Evolutionary conservation across 2,113 vertebrate genomes (phyloP), one percentile per base, ranked within the genome.

Genomic region (Misgurnus anguillicaudatus): DNA sequence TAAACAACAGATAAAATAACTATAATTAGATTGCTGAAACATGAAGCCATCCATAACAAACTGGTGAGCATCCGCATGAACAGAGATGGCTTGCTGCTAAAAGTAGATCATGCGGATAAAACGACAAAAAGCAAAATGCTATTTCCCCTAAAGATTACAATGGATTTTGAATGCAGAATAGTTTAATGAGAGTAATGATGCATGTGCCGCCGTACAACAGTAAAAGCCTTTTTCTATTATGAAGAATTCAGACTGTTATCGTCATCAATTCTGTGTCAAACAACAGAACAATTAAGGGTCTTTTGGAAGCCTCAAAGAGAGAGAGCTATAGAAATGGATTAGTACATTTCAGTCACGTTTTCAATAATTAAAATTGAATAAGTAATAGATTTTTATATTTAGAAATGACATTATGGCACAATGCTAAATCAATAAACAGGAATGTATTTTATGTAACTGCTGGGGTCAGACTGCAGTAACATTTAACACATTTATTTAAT

Each of bases 321-420:
- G n/a, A 9, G 31, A 76, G 79, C n/a, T 24, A 81, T 45, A 78
- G 45, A 70, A 16, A 72, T 36, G 57, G 17, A 71, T 62, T 31
- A 71, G 63, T 48, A 79, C 14, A 42, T 24, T 48, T 72, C 51
- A 80, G 70, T 72, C 70, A 74, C 41, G 41, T 74, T 74, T 47
- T 42, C 42, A 74, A 62, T 19, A 58, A 58, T 58, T 10, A 58
- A 72, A 5, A 11, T 41, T 21, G 69, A 10, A 57, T 57, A n/a
- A 72, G 58, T 58, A 72, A 72, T 38, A 38, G 58, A 36, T 39
- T 41, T 21, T 58, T 72, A 41, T 42, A 58, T 72, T 21, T 42
- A 58, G 38, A 24, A 57, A 42, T 24, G 53, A 31, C 70, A 72
- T 58, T 58, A 72, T 16, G 38, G 38, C 6, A 14, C 38, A 72